Evolutionary conservation across 2,888 invertebrate genomes (phyloP).

Genomic region (Eristalis pertinax): DNA sequence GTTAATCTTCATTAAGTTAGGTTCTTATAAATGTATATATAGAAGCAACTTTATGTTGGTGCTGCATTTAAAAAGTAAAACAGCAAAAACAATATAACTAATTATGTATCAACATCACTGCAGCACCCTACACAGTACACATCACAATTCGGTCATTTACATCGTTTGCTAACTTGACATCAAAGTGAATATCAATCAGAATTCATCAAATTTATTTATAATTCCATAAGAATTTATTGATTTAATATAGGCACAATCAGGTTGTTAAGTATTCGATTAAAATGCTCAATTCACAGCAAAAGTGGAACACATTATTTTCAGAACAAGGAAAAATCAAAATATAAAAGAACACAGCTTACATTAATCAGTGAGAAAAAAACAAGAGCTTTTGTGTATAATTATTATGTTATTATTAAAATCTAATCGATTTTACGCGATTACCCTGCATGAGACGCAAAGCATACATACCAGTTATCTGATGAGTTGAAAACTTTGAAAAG

Average conservation of each 20-base stretch:
- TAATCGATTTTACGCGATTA: constrained; percentile 28
- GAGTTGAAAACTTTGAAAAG: constrained; percentile 26
- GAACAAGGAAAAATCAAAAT: not conserved
- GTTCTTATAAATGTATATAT: too few species aligned
- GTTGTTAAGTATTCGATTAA: not conserved
- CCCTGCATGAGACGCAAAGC: not conserved
- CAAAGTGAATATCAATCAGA: not conserved
- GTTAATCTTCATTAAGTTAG: too few species aligned
- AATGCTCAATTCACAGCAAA: not conserved
- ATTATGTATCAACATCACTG: too few species aligned
- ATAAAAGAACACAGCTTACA: constrained; percentile 1
- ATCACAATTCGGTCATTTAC: too few species aligned
- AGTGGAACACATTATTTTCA: not conserved
- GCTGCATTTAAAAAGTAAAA: too few species aligned
- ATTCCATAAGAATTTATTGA: not conserved
- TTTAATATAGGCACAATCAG: not conserved
- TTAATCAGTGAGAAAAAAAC: not conserved
- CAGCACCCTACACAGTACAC: too few species aligned
- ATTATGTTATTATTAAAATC: constrained; percentile 17
- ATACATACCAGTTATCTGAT: constrained; percentile 6
- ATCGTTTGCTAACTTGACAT: too few species aligned
- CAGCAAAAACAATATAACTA: too few species aligned
- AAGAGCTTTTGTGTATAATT: not conserved
- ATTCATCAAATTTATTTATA: not conserved
- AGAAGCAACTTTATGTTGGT: too few species aligned